A percentile compares a stretch with the other conserved stretches of the same genome.
These are phyloP conservation scores for Zaprionus inermis DNA, from an alignment of 1,140 invertebrate genomes.

Conservation along the genomic window DNA sequence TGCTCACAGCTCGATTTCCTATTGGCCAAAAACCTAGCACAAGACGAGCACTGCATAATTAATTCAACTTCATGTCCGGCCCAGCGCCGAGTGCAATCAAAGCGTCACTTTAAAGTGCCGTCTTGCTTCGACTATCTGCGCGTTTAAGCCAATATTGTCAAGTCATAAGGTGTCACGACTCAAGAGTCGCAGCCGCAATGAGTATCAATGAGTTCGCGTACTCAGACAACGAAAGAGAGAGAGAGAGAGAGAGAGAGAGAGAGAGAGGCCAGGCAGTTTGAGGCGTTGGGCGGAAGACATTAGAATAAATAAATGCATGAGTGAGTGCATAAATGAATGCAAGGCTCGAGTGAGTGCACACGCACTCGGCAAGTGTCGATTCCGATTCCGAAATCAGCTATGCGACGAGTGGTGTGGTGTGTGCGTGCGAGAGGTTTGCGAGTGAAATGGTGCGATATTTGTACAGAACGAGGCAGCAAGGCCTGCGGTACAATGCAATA, in stretches of 20 bases:
- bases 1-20: constrained; percentile 49
- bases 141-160: constrained; percentile 1
- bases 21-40: constrained; percentile 28
- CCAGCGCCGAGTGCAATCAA: constrained; percentile 54
- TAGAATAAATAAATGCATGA: constrained; percentile 70
- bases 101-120: constrained; percentile 26
- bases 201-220: constrained; percentile 2
- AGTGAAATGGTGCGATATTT: constrained; percentile 3
- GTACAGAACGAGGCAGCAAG: constrained; percentile 5
- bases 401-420: constrained; percentile 11
- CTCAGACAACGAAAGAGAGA: neutral
- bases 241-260: too few species aligned
- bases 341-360: constrained; percentile 55
- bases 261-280: neutral
- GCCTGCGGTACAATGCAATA: constrained; percentile 42
- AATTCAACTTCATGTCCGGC: constrained; percentile 50
- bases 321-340: constrained; percentile 61
- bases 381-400: constrained; percentile 5
- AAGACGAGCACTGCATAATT: constrained; percentile 71
- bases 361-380: constrained; percentile 13
- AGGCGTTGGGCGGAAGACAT: constrained; percentile 14
- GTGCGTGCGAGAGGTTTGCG: constrained; percentile 3
- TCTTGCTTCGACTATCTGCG: neutral
- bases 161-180: neutral
- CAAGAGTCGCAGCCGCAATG: constrained; percentile 11